Evolutionary conservation across 2,113 vertebrate species (phyloP), one percentile per base, ranked within the genome.

Genomic region (Baryphthengus martii): DNA sequence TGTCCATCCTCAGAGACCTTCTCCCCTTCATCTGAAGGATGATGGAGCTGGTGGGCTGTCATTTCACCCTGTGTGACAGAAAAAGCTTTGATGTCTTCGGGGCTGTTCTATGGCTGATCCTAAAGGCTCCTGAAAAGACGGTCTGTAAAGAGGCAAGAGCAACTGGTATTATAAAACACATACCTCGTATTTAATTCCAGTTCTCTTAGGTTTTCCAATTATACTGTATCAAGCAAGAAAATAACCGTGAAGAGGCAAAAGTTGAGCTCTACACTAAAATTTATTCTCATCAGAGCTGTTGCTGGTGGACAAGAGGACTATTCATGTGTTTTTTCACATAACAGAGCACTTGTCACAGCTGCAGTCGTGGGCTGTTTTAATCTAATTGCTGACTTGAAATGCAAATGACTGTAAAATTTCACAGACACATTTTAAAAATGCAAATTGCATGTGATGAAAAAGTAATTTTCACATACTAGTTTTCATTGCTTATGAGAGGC

Each of bases 341-440:
- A 62, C 42, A 45, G 55, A 84, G 45, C 85, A 76, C 45, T 96
- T 91, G 74, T 88, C 90, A 79, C 92, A 97, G 74, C 83, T 93
- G 76, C 76, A 85, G 79, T 85, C 90, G 62, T 59, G 70, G 53
- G 56, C 40, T 92, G 90, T 68, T 93, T 20, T 72, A 92, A 95
- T 96, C 40, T 95, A 96, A 96, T 92, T 92, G 82, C 85, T 91
- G 73, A 80, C 86, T 95, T 94, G 35, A 92, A 90, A 91, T 95
- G 88, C 66, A 86, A 93, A 93, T 89, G 78, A 72, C 58, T 89
- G 39, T 61, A 87, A 95, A 90, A 86, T 96, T 94, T 85, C 84
- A 91, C 56, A 89, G 70, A 90, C 65, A 12, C 67, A 70, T 63
- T 96, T 97, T 76, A 59, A 93, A 96, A 94, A 73, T 79, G 65